Conservation (phyloP, 2,113 vertebrate species). For the Donacobius atricapilla region DNA sequence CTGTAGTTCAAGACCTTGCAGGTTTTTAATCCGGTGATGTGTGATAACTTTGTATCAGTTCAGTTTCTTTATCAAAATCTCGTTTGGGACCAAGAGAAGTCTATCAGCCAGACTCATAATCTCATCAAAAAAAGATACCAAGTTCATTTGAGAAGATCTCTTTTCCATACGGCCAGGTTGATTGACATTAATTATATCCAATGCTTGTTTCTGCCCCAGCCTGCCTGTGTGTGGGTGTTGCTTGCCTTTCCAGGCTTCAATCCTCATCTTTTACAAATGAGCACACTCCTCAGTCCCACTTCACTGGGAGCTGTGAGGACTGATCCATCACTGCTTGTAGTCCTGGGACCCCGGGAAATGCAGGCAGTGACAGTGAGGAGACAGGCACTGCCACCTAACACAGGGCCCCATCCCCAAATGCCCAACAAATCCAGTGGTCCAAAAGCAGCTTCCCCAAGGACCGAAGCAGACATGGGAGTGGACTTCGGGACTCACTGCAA, state of each 20-base stretch:
- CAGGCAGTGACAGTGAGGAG: background rate
- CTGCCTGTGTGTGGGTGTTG: background rate
- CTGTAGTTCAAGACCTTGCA: background rate
- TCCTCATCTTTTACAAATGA: background rate
- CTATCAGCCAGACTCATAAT: background rate
- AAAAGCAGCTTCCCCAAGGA: background rate
- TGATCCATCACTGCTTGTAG: accelerated
- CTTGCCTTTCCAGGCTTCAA: background rate
- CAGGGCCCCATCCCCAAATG: background rate
- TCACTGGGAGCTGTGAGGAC: accelerated
- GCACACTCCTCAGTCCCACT: background rate
- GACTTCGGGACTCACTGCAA: background rate
- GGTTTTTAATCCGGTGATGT: background rate
- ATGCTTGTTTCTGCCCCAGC: background rate
- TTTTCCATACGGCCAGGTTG: constrained; percentile 21
- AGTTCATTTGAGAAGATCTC: constrained; percentile 33
- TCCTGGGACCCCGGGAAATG: background rate
- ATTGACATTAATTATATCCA: constrained; percentile 28
- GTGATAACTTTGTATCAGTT: background rate
- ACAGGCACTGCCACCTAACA: background rate
- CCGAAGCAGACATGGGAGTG: accelerated
- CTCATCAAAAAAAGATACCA: constrained; percentile 2
- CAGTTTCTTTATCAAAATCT: background rate
- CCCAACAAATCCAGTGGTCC: background rate
- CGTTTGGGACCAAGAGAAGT: background rate